Base-by-base conservation (phyloP, 2,113 vertebrate genomes). In the Equus quagga region DNA sequence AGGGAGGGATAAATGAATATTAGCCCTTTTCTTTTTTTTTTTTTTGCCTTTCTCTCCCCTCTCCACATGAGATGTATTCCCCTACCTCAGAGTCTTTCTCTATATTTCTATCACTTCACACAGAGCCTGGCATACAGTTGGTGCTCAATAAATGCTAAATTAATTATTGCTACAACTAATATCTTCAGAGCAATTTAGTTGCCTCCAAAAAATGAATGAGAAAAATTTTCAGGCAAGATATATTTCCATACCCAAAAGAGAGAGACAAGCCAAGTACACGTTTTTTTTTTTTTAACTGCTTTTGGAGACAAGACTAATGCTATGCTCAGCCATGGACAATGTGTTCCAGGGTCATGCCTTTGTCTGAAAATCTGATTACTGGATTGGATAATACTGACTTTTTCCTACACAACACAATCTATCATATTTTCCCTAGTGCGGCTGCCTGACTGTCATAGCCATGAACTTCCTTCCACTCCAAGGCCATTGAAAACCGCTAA, bases 291-390 rank as follows among this genome's bases (percentile, higher is more conserved):
- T 69, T 51, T 44, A 44, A 58, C 36, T 83, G 26, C 24, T 92
- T 95, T 76, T 84, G 69, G 75, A 96, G 65, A 87, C 70, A 17
- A 97, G 24, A 81, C 49, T 82, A 88, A 76, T 19, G 87, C n/a
- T 82, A 12, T 67, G 49, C 33, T 97, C 13, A 84, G 89, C 67
- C 83, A 94, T 4, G 88, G 73, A 82, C 33, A 96, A 19, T 36
- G 90, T 58, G 11, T 51, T 89, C n/a, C 62, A 49, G 81, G 70
- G 90, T 51, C 70, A 36, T 69, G 67, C 3, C 65, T 96, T 72
- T 82, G 84, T 98, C 72, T 94, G 79, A 94, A 96, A 82, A 62
- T 92, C 70, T 78, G 92, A 92, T 97, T 92, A 84, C 64, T 36
- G 49, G 67, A 82, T 64, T 69, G 86, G 36, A 44, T 78, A 85